Evolutionary conservation across 1,140 invertebrate species (phyloP), one percentile per base, ranked within the genome.

Genomic region (Phymorhynchus buccinoides): DNA sequence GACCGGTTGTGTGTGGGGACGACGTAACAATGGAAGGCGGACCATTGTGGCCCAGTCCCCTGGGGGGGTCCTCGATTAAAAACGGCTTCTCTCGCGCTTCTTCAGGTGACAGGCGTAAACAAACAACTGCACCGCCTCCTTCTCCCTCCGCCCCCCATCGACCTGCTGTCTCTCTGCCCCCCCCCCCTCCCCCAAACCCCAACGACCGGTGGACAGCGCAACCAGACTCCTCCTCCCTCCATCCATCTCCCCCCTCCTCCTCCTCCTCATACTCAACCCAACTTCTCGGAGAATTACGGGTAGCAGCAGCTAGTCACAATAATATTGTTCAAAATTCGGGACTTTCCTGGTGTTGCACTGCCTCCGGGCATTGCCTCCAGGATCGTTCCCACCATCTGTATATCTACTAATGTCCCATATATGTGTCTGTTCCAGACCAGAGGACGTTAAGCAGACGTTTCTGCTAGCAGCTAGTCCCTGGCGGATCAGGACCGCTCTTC

Each of bases 71-170:
- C 48, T 62, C 12, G 56, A 62, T 62, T n/a, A 62, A 62, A 62
- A 62, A 62, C 56, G 22, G 4, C 56, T 4, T 27, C 56, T 62
- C 22, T 27, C 2, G 37, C 68, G 9, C 12, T 9, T 75, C 73
- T 41, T 41, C 37, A 75, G 37, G 27, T 75, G 73, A 75, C 73
- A 75, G 73, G 37, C 41, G 73, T 22, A 75, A 75, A 75, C 73
- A 75, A 75, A 41, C 73, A 75, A 75, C 0, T 41, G 18, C 35
- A 27, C 18, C 37, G 0, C 7, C 73, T 4, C 37, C 73, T 27
- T 1, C 73, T 16, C 37, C 68, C 68, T 12, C 62, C 62, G 9
- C 16, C 62, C 7, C 2, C 68, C 35, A 6, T 14, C 16, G 6
- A 27, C 14, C 56, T 27, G 56, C 4, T 62, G 0, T 1, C 22